Base-by-base conservation (phyloP, 1,140 invertebrate species). In the Papilio helenus region DNA sequence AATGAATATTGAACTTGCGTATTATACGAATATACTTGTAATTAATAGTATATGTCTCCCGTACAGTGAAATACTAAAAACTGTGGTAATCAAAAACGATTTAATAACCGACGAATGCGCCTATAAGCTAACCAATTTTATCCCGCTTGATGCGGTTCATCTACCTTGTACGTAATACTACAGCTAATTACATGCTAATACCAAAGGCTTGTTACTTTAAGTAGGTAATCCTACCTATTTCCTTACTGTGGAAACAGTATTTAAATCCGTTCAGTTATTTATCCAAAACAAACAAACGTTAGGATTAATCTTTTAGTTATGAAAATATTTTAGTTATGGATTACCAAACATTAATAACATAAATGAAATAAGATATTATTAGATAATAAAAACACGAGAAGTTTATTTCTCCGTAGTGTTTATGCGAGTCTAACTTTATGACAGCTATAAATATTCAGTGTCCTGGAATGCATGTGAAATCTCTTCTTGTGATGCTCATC, bases 391-490 rank as follows among this genome's bases (percentile, higher is more conserved):
- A 61, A 61, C 58, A 61, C 12, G 23, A 61, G 20, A 61, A 26
- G 58, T 61, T 61, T 61, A 61, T 61, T 61, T 61, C 58, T 61
- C 58, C 23, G 23, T 61, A 61, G 58, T 61, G 58, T 68, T 68
- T 68, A 68, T 68, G 61, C 61, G 23, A 61, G 14, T 34, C 23
- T 14, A 68, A 29, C 26, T 68, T 68, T 68, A 68, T 68, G 61
- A 68, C 61, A 34, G 61, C 61, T 34, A 68, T 68, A 68, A 68
- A 68, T 68, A 68, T 16, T 68, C 61, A 12, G 26, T 68, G 61
- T 68, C 61, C 61, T 68, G 26, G 61, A 68, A 68, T 29, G 61
- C 26, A 26, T 68, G 26, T 68, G 26, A 29, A 68, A 29, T 12
- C 16, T 58, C 55, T 26, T 68, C 61, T 29, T 34, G 26, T 16